Evolutionary conservation across 2,888 invertebrate species (phyloP).

Genomic region (Tillus elongatus): DNA sequence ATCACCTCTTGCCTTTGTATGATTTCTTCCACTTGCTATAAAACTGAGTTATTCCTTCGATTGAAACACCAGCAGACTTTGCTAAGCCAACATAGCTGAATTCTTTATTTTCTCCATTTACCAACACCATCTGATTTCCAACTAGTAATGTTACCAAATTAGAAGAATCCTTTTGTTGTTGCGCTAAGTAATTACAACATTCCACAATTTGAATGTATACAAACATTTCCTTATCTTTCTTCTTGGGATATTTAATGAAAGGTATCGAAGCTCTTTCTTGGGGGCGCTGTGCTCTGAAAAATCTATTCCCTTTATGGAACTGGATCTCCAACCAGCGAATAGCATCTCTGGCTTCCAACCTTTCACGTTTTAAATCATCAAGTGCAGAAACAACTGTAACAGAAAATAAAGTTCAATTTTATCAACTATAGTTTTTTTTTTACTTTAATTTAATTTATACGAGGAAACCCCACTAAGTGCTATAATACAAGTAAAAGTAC

Average conservation of each 20-base stretch:
- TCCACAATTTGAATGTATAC: conserved; percentile 73
- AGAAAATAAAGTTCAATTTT: conserved; percentile 15
- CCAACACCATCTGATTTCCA: conserved; percentile 44
- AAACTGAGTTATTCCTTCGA: conserved; percentile 75
- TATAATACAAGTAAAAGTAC: no score
- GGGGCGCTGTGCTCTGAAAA: conserved; percentile 75
- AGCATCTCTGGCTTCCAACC: conserved; percentile 77
- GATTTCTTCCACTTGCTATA: conserved; percentile 77
- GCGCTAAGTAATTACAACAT: conserved; percentile 69
- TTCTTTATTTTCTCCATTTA: conserved; percentile 47
- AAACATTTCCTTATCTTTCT: conserved; percentile 64
- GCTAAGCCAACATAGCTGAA: conserved; percentile 72
- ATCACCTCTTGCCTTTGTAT: conserved; percentile 53
- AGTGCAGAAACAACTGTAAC: conserved; percentile 75
- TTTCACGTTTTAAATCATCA: conserved; percentile 80
- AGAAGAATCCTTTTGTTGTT: conserved; percentile 47
- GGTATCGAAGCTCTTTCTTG: conserved; percentile 69
- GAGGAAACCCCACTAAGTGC: no score
- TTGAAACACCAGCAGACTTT: conserved; percentile 68
- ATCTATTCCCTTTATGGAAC: conserved; percentile 77
- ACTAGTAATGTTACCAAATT: conserved; percentile 71
- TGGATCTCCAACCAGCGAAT: conserved; percentile 90
- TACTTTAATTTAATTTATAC: no score
- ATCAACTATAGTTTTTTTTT: no score
- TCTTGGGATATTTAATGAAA: conserved; percentile 65